phyloP scores from a whole-genome alignment of 1,140 invertebrate genomes.

The Eueides isabella region DNA sequence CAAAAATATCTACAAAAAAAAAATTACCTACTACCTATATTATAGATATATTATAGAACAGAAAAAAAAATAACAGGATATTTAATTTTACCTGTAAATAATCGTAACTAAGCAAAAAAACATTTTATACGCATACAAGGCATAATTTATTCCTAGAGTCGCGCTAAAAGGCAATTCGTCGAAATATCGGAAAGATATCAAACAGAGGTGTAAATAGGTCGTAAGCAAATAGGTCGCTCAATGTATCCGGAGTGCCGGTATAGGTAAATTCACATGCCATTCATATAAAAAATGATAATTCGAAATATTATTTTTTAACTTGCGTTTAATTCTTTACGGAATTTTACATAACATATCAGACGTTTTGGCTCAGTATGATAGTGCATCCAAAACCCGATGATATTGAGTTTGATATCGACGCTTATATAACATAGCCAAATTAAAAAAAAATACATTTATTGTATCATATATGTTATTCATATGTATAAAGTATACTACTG shows the following conservation, averaged over 20 bases:
- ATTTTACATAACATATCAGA: no score
- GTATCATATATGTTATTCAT: no score
- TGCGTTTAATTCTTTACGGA: background rate
- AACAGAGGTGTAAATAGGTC: slow-evolving; percentile 12
- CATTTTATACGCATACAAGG: background rate
- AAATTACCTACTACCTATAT: no score
- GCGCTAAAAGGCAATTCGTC: background rate
- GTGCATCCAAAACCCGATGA: no score
- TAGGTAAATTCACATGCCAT: background rate
- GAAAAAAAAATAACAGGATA: no score
- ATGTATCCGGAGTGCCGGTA: slow-evolving; percentile 3
- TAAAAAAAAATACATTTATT: no score
- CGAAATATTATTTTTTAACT: background rate
- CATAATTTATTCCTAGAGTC: background rate
- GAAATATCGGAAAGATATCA: background rate
- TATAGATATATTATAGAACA: no score
- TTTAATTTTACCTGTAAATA: background rate
- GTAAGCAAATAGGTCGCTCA: slow-evolving; percentile 14
- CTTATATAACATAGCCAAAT: no score
- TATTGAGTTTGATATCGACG: no score
- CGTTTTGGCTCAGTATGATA: no score
- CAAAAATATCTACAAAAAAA: no score
- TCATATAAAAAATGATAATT: background rate
- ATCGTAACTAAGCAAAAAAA: background rate
- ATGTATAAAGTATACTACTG: no score